phyloP scores from a whole-genome alignment of 2,797 vertebrate species.

The Crocidura indochinensis region DNA sequence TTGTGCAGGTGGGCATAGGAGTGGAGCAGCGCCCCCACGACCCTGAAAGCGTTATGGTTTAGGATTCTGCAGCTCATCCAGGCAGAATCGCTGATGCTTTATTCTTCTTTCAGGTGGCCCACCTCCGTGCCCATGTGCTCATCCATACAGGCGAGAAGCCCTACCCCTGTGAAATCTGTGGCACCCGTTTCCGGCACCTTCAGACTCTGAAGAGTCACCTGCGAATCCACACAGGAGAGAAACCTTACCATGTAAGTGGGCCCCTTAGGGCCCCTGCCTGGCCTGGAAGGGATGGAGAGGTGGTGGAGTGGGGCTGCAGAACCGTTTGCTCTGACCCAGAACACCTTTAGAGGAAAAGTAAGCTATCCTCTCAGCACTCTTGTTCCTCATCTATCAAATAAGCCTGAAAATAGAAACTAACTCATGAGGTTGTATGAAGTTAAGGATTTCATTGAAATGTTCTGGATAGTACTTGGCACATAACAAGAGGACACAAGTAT shows the following conservation, averaged over 20 bases:
- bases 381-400: slow-evolving; percentile 9
- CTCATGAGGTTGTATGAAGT: neutral
- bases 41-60: rapidly evolving
- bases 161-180: slow-evolving; percentile 99
- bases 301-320: neutral
- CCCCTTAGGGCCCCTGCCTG: rapidly evolving
- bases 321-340: neutral
- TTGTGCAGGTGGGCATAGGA: slow-evolving; percentile 94
- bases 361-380: neutral
- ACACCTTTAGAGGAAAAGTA: neutral
- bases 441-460: neutral
- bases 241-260: slow-evolving; percentile 97
- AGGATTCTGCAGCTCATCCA: neutral
- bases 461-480: neutral
- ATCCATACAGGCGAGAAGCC: slow-evolving; percentile 99
- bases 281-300: neutral
- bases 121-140: slow-evolving; percentile 97
- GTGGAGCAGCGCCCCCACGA: rapidly evolving
- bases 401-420: neutral
- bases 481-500: neutral
- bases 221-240: slow-evolving; percentile 99
- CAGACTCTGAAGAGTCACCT: slow-evolving; percentile 99
- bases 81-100: neutral
- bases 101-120: slow-evolving; percentile 93
- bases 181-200: slow-evolving; percentile 98